Evolutionary conservation across 2,113 vertebrate species (phyloP), one percentile per base, ranked within the genome.

Genomic region (Pterocles gutturalis): DNA sequence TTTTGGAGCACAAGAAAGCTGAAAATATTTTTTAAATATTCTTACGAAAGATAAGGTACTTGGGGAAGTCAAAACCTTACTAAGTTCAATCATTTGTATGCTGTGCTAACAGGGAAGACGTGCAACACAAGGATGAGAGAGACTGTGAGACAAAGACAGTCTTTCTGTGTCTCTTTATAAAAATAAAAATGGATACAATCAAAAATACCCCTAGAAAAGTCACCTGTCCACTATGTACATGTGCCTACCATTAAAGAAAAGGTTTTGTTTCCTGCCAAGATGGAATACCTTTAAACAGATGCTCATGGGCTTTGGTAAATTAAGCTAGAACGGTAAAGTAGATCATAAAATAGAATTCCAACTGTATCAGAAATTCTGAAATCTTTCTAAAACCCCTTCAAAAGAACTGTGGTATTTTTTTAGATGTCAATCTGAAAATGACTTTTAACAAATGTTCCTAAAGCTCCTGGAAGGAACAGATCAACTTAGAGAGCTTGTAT

Each of bases 61-160:
- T 10, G 5, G 7, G 4, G 33, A 75, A 67, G 21, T 9, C 36
- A 46, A 71, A 83, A 66, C 10, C 12, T 43, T 53, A 29, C 22
- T 29, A 70, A 72, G 6, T 78, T 70, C 22, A 57, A 31, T n/a
- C 20, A 69, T 34, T 38, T 51, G 18, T 38, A 55, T 38, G 20
- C 43, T 67, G 11, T 0, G 0, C 15, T 78, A 5, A 24, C n/a
- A 64, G 26, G 13, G 24, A 71, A 12, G 17, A 33, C 7, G 9
- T 46, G 78, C 12, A 83, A 71, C 7, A 28, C 34, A 82, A 71
- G 34, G 21, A 38, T 36, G 43, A 71, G 22, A 18, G 18, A 51
- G 13, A 29, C 2, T 29, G 8, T 0, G 2, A 64, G 25, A 77
- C 10, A 65, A 65, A 36, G 20, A 2, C 48, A 64, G 15, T 55